phyloP scores from a whole-genome alignment of 1,140 invertebrate genomes.

The Caenorhabditis brenneri region DNA sequence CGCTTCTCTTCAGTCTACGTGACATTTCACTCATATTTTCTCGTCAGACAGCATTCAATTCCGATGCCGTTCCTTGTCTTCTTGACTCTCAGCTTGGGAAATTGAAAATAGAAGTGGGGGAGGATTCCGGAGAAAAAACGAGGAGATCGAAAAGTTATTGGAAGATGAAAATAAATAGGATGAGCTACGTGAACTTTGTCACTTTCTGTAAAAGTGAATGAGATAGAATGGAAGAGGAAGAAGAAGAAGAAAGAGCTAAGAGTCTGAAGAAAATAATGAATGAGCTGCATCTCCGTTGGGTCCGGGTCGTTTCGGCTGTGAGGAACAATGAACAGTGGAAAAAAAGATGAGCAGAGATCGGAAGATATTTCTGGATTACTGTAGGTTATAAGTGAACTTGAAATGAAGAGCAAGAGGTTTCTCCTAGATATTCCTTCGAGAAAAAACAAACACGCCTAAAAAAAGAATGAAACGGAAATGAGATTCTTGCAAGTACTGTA shows the following conservation, averaged over 20 bases:
- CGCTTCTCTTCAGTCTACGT: conserved; percentile 13
- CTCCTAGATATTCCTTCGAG: no score
- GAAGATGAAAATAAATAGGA: neutral
- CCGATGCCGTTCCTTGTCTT: conserved; percentile 3
- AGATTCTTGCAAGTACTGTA: no score
- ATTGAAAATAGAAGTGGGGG: neutral
- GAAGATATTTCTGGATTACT: neutral
- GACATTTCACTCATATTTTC: neutral
- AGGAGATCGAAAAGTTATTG: conserved; percentile 15
- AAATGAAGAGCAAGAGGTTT: no score
- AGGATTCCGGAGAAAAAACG: neutral
- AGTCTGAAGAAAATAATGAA: conserved; percentile 14
- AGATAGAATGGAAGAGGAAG: neutral
- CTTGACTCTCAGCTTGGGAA: neutral
- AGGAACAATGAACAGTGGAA: neutral
- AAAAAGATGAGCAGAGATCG: neutral
- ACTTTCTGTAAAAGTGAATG: neutral
- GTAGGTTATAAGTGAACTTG: neutral
- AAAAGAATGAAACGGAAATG: no score
- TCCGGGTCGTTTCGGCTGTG: neutral
- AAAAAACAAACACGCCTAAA: no score
- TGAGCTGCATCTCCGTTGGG: neutral
- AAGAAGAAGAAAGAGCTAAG: neutral
- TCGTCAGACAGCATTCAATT: neutral
- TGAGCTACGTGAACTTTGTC: conserved; percentile 25